These are phyloP conservation scores for Tokudaia muenninki DNA, from an alignment of 2,797 vertebrate genomes.

Conservation along the genomic window DNA sequence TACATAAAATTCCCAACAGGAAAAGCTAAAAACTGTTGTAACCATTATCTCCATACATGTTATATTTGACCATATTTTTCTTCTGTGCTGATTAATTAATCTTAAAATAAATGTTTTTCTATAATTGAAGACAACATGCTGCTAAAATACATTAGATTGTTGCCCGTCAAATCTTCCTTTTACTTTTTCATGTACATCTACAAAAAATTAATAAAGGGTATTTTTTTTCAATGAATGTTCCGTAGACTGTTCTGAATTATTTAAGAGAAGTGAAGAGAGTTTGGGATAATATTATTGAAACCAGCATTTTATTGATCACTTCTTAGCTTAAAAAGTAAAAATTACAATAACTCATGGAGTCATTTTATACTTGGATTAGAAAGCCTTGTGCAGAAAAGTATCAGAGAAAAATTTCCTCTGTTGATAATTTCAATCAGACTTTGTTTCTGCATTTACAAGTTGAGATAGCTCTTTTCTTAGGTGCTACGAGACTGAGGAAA, in stretches of 20 bases:
- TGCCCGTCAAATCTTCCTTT: background rate
- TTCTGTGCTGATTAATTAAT: conserved; percentile 58
- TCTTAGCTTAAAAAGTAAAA: conserved; percentile 23
- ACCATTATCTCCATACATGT: background rate
- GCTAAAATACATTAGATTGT: background rate
- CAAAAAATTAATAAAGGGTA: conserved; percentile 22
- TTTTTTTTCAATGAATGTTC: background rate
- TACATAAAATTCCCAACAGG: background rate
- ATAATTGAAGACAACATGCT: conserved; percentile 16
- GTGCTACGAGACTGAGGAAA: background rate
- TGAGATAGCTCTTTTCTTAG: background rate
- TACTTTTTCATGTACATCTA: background rate
- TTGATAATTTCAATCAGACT: background rate
- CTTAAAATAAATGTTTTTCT: conserved; percentile 61
- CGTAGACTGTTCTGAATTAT: background rate
- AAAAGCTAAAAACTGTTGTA: conserved; percentile 57
- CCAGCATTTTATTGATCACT: background rate
- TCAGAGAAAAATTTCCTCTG: background rate
- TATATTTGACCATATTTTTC: conserved; percentile 60
- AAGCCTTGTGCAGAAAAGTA: background rate
- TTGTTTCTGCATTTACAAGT: background rate
- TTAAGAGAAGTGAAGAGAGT: background rate
- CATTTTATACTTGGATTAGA: background rate
- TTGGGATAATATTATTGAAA: background rate
- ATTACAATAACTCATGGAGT: background rate